Evolutionary conservation across 2,113 vertebrate genomes (phyloP).

Genomic region (Glaucidium brasilianum): DNA sequence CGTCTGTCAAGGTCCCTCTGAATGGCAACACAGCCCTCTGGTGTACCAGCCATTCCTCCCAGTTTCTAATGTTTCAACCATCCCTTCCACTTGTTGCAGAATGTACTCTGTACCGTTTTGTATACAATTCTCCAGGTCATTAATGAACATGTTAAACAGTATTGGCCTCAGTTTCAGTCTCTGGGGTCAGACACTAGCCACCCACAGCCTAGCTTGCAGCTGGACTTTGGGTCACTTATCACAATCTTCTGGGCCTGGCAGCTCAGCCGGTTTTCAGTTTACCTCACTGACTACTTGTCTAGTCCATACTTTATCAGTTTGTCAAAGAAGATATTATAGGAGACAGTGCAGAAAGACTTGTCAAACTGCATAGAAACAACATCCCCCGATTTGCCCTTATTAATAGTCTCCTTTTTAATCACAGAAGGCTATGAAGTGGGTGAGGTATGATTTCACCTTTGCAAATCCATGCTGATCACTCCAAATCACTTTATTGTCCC

Average conservation of each 20-base stretch:
- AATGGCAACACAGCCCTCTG: fast-evolving
- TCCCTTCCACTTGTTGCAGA: neutral
- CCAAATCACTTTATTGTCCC: neutral
- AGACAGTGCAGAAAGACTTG: neutral
- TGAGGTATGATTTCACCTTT: neutral
- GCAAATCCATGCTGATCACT: neutral
- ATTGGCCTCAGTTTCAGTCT: too few relatives aligned
- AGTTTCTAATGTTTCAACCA: neutral
- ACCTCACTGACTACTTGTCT: neutral
- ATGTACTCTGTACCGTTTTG: neutral
- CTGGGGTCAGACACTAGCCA: neutral
- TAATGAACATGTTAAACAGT: neutral
- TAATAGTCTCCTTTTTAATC: neutral
- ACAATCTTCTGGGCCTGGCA: neutral
- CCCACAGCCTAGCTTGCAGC: neutral
- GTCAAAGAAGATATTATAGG: neutral
- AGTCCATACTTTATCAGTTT: neutral
- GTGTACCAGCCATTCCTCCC: neutral
- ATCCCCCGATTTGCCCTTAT: neutral
- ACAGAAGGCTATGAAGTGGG: neutral
- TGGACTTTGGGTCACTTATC: neutral
- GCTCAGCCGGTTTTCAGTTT: neutral
- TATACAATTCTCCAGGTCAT: neutral
- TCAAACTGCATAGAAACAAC: neutral
- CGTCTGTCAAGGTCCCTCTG: neutral